phyloP scores from a whole-genome alignment of 2,888 invertebrate genomes.

The Mantis religiosa region DNA sequence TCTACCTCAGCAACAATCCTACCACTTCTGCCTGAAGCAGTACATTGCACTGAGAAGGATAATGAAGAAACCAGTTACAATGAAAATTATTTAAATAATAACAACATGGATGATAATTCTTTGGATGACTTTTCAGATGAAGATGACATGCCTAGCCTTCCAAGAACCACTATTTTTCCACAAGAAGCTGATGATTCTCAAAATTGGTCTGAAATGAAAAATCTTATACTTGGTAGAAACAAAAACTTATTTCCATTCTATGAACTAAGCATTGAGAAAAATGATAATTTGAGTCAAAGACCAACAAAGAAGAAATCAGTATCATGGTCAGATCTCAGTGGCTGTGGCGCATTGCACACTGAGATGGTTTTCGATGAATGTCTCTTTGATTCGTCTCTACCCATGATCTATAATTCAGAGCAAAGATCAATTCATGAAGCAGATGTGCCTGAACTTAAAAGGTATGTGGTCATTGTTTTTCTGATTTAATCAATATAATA shows the following conservation, averaged over 20 bases:
- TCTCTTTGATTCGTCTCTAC: not conserved
- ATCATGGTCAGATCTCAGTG: conserved; percentile 26
- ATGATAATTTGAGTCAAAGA: not conserved
- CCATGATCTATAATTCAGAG: not conserved
- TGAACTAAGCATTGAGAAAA: not conserved
- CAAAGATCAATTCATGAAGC: not conserved
- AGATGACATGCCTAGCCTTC: not conserved
- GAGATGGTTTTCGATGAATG: conserved; percentile 29
- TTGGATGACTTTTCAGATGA: not conserved
- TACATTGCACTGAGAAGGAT: not conserved
- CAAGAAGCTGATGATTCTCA: not conserved
- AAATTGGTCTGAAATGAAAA: conserved; percentile 5
- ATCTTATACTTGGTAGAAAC: conserved; percentile 14
- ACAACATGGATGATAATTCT: not conserved
- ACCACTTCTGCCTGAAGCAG: not conserved
- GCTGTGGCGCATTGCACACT: conserved; percentile 20
- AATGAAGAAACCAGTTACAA: not conserved
- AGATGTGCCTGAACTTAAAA: not conserved
- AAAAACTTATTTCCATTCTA: conserved; percentile 7
- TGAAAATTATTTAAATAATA: not conserved
- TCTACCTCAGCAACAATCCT: not conserved
- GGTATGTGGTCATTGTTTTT: not conserved
- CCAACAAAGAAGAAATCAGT: conserved; percentile 20
- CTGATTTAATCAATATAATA: too few species aligned
- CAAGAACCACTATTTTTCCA: not conserved